Percentiles rank a stretch among this genome's conserved stretches.
These are phyloP conservation scores for Athalia rosae DNA, from an alignment of 2,888 invertebrate species.

Conservation along the genomic window DNA sequence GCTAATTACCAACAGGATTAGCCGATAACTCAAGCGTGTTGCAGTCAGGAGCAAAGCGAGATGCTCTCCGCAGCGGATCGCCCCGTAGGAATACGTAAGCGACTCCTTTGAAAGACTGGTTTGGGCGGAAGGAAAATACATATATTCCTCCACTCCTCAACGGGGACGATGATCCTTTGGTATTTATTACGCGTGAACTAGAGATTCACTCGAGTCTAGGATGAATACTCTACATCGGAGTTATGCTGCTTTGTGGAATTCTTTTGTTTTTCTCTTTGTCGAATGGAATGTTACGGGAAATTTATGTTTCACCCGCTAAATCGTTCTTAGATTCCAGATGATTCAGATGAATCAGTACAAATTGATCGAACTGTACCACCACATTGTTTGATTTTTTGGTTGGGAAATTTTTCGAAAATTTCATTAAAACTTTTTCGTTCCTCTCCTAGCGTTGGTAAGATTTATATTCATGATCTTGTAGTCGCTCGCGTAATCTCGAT, in stretches of 20 bases:
- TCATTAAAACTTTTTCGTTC: no score
- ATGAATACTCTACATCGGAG: not conserved
- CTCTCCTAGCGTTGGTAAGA: slow-evolving; percentile 15
- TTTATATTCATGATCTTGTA: slow-evolving; percentile 10
- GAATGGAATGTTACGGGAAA: no score
- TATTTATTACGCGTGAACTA: slow-evolving; percentile 25
- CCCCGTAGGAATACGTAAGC: slow-evolving; percentile 25
- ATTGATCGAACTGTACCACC: no score
- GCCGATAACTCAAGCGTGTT: slow-evolving; percentile 39
- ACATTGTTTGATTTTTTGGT: no score
- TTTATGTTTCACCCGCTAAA: no score
- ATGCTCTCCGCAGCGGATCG: not conserved
- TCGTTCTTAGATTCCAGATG: no score
- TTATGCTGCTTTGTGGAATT: no score
- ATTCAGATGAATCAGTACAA: no score
- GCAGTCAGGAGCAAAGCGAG: not conserved
- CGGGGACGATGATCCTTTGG: slow-evolving; percentile 10
- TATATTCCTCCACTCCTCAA: not conserved
- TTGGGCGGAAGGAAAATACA: slow-evolving; percentile 15
- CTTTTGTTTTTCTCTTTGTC: no score
- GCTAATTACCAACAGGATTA: slow-evolving; percentile 39
- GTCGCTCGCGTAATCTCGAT: slow-evolving; percentile 38
- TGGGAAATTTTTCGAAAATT: no score
- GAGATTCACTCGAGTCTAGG: not conserved
- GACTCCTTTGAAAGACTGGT: slow-evolving; percentile 12